Evolutionary conservation across 2,888 invertebrate genomes (phyloP), one percentile per base, ranked within the genome.

Genomic region (Chouioia cunea): DNA sequence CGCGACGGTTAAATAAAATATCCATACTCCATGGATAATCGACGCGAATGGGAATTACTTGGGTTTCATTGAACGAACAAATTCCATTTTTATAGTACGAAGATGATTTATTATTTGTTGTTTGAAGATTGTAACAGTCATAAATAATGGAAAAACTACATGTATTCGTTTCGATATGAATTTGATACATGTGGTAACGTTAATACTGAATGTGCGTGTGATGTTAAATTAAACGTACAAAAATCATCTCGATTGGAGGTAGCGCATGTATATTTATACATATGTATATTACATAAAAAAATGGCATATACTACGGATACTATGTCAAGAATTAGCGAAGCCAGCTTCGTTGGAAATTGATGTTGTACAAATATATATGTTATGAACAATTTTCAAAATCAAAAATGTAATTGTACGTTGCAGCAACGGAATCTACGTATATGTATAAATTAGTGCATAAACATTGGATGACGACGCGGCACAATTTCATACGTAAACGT

Each of bases 71-170:
- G 12, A 20, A 69, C 23, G 6, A 52, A 1, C 44, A 22, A n/a
- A 52, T 16, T n/a, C n/a, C n/a, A n/a, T n/a, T n/a, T n/a, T n/a
- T 65, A 56, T 57, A 58, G 43, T 70, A 62, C 62, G 57, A 65
- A 65, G n/a, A 62, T 57, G 50, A 50, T 70, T 70, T 65, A 65
- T 70, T 70, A 47, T 53, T 46, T 10, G 44, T 43, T 67, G 44
- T 43, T 67, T 53, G 47, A 23, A 56, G 50, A 15, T 16, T 50
- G 47, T 43, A 70, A 60, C 54, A 54, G 36, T 65, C 54, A 58
- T 23, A 64, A 65, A 54, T 43, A 47, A 59, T 65, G 18, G 16
- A 65, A 60, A 65, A 59, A 46, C 27, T 67, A 46, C 36, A 14
- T 60, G 10, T 46, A 60, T 50, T 20, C 47, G 16, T 18, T 15